A percentile compares a stretch with the other conserved stretches of the same genome.
Conservation (phyloP, 30 jellyfish, hydroid and myxozoan genomes). For the Chrysaora quinquecirrha region DNA sequence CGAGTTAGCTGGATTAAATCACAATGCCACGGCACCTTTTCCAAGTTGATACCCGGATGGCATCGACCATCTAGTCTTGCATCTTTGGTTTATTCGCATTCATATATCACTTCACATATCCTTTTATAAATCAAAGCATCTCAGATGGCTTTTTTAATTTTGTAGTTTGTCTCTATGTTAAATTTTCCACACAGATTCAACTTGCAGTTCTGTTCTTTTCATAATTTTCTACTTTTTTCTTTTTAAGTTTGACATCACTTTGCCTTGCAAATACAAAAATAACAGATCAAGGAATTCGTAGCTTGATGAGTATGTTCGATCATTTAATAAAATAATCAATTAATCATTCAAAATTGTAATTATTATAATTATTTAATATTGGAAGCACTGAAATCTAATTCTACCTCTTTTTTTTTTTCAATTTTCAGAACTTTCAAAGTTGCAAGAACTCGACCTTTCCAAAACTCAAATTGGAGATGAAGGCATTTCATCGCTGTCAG, state of each 20-base stretch:
- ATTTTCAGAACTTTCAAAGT: slow-evolving; percentile 14
- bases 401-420: too few species aligned
- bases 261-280: slow-evolving; percentile 44
- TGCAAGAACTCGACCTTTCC: slow-evolving; percentile 54
- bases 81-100: not conserved
- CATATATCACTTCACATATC: not conserved
- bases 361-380: too few species aligned
- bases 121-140: too few species aligned
- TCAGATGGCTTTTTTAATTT: too few species aligned
- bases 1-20: too few species aligned
- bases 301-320: not conserved
- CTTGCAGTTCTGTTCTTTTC: not conserved
- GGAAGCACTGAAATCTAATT: not conserved
- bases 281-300: slow-evolving; percentile 39
- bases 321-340: not conserved
- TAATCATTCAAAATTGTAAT: not conserved
- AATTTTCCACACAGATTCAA: not conserved
- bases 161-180: too few species aligned
- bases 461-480: slow-evolving; percentile 23
- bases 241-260: slow-evolving; percentile 35
- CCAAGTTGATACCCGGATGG: too few species aligned
- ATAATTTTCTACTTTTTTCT: not conserved
- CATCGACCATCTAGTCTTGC: too few species aligned
- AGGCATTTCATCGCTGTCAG: slow-evolving; percentile 20
- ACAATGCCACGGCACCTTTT: too few species aligned